Evolutionary conservation across 2,797 vertebrate species (phyloP).

Genomic region (Molossus molossus): DNA sequence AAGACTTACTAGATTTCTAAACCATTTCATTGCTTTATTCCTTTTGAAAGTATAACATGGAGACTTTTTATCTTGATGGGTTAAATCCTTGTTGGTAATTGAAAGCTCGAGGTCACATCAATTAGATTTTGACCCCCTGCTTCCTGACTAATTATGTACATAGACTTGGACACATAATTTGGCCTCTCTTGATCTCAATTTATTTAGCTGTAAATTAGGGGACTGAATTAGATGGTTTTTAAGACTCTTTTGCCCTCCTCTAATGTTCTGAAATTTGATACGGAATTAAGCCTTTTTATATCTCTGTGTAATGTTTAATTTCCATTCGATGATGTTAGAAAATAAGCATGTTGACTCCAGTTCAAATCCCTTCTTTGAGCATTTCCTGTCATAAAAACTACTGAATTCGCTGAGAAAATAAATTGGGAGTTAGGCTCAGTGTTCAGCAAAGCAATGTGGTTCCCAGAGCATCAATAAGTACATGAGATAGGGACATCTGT

Average conservation of each 20-base stretch:
- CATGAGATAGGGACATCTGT: background rate
- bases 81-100: constrained; percentile 56
- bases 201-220: constrained; percentile 60
- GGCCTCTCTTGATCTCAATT: constrained; percentile 7
- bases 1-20: constrained; percentile 27
- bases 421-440: background rate
- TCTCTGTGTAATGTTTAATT: constrained; percentile 49
- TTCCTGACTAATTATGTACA: background rate
- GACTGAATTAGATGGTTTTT: constrained; percentile 11
- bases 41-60: background rate
- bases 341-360: constrained; percentile 43
- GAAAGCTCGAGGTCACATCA: constrained; percentile 51
- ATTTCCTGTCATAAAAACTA: constrained; percentile 61
- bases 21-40: constrained; percentile 23
- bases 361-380: constrained; percentile 57
- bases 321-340: constrained; percentile 28
- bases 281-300: background rate
- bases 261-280: background rate
- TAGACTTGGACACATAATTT: constrained; percentile 27
- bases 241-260: constrained; percentile 1
- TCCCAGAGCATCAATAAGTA: constrained; percentile 13
- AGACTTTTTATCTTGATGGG: constrained; percentile 37
- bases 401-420: constrained; percentile 60
- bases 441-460: background rate
- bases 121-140: background rate